phyloP scores from a whole-genome alignment of 1,140 invertebrate species.

The Prorops nasuta region DNA sequence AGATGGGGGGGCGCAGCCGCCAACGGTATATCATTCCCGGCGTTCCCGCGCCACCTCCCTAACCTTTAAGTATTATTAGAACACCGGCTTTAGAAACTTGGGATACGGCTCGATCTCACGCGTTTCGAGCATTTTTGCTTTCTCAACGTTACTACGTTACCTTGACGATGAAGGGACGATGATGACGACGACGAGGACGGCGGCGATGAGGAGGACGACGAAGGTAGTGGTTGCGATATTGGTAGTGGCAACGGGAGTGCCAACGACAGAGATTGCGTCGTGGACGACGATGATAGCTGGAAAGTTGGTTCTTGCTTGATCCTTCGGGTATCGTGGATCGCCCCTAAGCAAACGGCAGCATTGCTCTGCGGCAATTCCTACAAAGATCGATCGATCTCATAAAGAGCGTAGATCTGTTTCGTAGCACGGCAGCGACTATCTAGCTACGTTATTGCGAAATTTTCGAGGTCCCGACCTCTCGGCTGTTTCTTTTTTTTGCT shows the following conservation, averaged over 20 bases:
- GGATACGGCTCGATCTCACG: not conserved
- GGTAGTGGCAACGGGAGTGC: too few species aligned
- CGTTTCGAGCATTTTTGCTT: not conserved
- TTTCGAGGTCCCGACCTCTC: slow-evolving; percentile 37
- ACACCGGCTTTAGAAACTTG: slow-evolving; percentile 16
- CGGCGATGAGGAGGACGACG: too few species aligned
- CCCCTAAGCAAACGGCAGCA: too few species aligned
- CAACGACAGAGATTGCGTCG: slow-evolving; percentile 36
- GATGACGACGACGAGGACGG: too few species aligned
- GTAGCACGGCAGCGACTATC: not conserved
- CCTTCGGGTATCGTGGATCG: slow-evolving; percentile 36
- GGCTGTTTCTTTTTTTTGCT: not conserved
- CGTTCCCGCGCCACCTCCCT: slow-evolving; percentile 13
- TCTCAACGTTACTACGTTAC: too few species aligned
- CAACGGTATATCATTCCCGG: slow-evolving; percentile 43
- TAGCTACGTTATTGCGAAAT: slow-evolving; percentile 37
- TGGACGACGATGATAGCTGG: slow-evolving; percentile 39
- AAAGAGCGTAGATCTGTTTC: slow-evolving; percentile 48
- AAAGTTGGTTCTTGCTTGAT: slow-evolving; percentile 49
- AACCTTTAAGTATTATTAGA: slow-evolving; percentile 47
- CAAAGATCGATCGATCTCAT: slow-evolving; percentile 20
- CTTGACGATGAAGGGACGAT: too few species aligned
- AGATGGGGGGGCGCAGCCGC: slow-evolving; percentile 42
- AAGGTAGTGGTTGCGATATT: too few species aligned
- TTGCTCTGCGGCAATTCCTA: slow-evolving; percentile 45